Evolutionary conservation across 2,888 invertebrate genomes (phyloP), one percentile per base, ranked within the genome.

Genomic region (Bellardia bayeri): DNA sequence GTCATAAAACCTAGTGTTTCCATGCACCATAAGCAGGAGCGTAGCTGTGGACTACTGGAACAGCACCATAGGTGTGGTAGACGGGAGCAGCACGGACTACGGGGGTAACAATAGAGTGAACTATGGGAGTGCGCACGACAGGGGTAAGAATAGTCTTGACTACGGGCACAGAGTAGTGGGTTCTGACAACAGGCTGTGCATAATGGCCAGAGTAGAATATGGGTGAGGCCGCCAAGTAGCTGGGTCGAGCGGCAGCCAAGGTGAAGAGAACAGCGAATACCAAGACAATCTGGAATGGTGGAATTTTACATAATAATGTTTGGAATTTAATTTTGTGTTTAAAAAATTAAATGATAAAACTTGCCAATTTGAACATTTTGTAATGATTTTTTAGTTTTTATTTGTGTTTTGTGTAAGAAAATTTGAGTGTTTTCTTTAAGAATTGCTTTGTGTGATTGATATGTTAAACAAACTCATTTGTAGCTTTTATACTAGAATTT

Each of bases 261-360:
- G 89, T 92, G 85, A 92, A 89, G 74, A 93, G 89, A 90, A 90
- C 92, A 85, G 89, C 89, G 81, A 90, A 89, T 79, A 90, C 88
- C 89, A 90, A 89, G 2, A 64, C 30, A 64, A 64, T 64, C 76
- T 72, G 4, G 1, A 45, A 49, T n/a, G 51, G n/a, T n/a, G 6
- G n/a, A n/a, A n/a, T 13, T 64, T 23, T 23, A 23, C 23, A 23
- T 23, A 9, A 64, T 9, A 42, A 13, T 9, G 2, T 9, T 6
- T 4, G 37, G 6, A 37, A 37, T 4, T 37, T 4, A 37, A 45
- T 66, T 23, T 45, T 4, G 3, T 16, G 9, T n/a, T 13, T 6
- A 2, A 3, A 14, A n/a, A 14, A n/a, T 51, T 2, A n/a, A 6
- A 51, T 11, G 7, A 49, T 23, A 37, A 37, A 68, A 90, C 90